phyloP scores from a whole-genome alignment of 1,140 invertebrate genomes.

The Whitmania pigra region DNA sequence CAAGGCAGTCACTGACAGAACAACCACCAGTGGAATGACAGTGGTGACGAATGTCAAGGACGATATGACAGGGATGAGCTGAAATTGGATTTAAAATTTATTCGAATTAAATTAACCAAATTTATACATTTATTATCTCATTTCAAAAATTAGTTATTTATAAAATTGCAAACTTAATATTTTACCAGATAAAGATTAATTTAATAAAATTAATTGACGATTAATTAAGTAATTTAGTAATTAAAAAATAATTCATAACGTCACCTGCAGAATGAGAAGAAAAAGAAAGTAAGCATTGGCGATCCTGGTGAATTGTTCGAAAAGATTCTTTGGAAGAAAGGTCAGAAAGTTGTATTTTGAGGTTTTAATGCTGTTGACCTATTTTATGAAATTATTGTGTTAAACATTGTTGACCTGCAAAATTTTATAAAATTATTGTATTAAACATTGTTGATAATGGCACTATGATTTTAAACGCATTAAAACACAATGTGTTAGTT shows the following conservation, averaged over 20 bases:
- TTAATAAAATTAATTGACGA: too few relatives aligned
- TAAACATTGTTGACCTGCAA: slow-evolving; percentile 28
- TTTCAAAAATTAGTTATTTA: too few relatives aligned
- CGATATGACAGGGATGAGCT: slow-evolving; percentile 24
- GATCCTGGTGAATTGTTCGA: slow-evolving; percentile 92
- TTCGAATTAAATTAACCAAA: too few relatives aligned
- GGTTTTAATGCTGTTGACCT: slow-evolving; percentile 94
- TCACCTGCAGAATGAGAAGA: slow-evolving; percentile 93
- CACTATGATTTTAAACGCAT: too few relatives aligned
- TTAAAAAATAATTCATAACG: slow-evolving; percentile 55
- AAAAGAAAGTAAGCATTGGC: slow-evolving; percentile 96
- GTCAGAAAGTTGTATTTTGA: slow-evolving; percentile 88
- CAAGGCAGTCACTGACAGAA: slow-evolving; percentile 19
- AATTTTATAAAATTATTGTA: neutral
- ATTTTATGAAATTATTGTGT: neutral
- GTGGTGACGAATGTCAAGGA: slow-evolving; percentile 85
- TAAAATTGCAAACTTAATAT: too few relatives aligned
- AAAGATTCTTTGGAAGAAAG: slow-evolving; percentile 87
- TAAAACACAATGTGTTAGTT: too few relatives aligned
- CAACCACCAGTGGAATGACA: slow-evolving; percentile 64
- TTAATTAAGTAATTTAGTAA: too few relatives aligned
- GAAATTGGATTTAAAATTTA: neutral
- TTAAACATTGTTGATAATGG: too few relatives aligned
- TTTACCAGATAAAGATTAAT: too few relatives aligned
- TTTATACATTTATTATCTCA: too few relatives aligned